A percentile compares a stretch with the other conserved stretches of the same genome.
These are phyloP conservation scores for Cryptoprocta ferox DNA, from an alignment of 2,797 vertebrate species.

Conservation along the genomic window DNA sequence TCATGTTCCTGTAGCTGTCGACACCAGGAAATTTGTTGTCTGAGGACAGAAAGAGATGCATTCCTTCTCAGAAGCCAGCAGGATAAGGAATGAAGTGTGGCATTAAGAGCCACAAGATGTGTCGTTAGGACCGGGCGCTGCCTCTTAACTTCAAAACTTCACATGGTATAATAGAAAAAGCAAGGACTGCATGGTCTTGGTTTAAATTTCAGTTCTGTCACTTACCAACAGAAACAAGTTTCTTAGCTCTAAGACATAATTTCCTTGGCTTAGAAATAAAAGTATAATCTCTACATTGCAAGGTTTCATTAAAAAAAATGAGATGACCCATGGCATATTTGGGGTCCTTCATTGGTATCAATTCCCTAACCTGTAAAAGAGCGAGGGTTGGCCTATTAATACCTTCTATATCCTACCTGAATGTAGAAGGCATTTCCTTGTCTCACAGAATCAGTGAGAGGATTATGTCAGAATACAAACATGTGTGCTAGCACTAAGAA, in stretches of 20 bases:
- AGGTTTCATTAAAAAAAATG: not conserved
- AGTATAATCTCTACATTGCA: not conserved
- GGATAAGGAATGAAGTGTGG: not conserved
- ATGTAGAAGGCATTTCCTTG: not conserved
- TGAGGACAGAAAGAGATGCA: not conserved
- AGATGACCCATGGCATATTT: not conserved
- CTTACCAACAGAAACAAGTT: not conserved
- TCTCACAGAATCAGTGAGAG: not conserved
- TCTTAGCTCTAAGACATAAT: not conserved
- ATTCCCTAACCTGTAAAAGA: not conserved
- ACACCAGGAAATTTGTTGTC: not conserved
- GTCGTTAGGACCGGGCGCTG: not conserved
- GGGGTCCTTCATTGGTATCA: not conserved
- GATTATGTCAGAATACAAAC: not conserved
- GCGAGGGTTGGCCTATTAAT: not conserved
- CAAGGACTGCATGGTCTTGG: not conserved
- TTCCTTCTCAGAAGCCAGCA: not conserved
- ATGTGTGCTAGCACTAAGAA: not conserved
- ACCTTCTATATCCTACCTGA: not conserved
- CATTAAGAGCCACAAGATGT: not conserved
- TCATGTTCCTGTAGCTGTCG: not conserved
- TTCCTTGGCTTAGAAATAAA: not conserved
- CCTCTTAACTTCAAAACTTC: not conserved
- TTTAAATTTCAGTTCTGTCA: not conserved
- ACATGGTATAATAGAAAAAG: not conserved